These are phyloP conservation scores for Megaceryle maxima DNA, from an alignment of 2,113 vertebrate genomes.

Conservation along the genomic window DNA sequence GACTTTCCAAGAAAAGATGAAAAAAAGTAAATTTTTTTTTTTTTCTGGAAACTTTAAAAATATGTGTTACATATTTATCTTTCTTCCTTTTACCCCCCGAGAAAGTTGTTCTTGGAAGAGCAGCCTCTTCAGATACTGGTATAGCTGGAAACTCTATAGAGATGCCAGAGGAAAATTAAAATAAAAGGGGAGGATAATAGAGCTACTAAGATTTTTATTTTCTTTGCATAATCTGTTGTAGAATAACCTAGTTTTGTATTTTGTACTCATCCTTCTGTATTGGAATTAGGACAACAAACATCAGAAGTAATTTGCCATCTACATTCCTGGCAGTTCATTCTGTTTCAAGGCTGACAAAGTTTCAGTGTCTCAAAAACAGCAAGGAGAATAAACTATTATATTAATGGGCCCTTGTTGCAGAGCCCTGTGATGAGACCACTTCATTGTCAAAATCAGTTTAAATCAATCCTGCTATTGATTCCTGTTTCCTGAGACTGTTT, in stretches of 20 bases:
- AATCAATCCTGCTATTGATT: constrained; percentile 5
- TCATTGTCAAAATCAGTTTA: constrained; percentile 28
- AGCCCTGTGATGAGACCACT: neutral
- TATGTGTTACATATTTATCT: neutral
- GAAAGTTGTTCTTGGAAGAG: neutral
- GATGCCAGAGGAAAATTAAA: neutral
- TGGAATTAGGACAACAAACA: constrained; percentile 8
- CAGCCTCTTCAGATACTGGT: neutral
- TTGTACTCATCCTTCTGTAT: neutral
- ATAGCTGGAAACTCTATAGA: neutral
- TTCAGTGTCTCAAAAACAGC: constrained; percentile 20
- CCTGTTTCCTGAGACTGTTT: neutral
- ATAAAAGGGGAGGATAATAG: neutral
- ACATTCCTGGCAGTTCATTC: neutral
- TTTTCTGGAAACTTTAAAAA: neutral
- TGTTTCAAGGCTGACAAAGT: constrained; percentile 17
- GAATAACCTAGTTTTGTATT: neutral
- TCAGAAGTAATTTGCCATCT: neutral
- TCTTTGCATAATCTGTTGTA: neutral
- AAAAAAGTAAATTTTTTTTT: neutral
- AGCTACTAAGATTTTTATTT: neutral
- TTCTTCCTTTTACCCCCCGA: neutral
- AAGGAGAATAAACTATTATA: neutral
- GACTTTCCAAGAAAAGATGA: neutral
- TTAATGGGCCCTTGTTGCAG: neutral